Percentiles rank a stretch among this genome's conserved stretches.
Conservation (phyloP, 1,140 invertebrate species). For the Zaprionus capensis region DNA sequence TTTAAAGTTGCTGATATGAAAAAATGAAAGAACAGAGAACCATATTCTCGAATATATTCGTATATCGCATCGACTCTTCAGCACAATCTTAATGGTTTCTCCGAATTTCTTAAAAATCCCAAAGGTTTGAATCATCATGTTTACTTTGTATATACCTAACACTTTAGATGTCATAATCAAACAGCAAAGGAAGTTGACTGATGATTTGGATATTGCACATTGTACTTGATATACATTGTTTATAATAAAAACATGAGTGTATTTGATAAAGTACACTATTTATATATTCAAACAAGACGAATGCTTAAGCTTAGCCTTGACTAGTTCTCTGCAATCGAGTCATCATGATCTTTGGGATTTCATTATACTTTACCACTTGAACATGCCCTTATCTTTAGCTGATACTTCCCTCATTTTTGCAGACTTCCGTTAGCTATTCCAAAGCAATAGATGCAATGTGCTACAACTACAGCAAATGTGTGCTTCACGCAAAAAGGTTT, state of each 20-base stretch:
- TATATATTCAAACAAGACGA: background rate
- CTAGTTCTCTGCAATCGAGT: background rate
- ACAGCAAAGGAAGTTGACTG: too few species aligned
- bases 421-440: background rate
- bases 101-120: too few species aligned
- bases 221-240: too few species aligned
- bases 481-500: constrained; percentile 79
- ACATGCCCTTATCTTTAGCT: background rate
- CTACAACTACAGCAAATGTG: constrained; percentile 30
- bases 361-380: background rate
- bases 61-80: too few species aligned
- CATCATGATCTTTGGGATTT: background rate
- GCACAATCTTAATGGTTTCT: too few species aligned
- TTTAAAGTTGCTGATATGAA: constrained; percentile 7
- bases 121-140: too few species aligned
- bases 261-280: background rate
- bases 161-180: background rate
- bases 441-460: constrained; percentile 4
- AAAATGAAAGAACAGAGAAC: background rate
- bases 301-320: background rate
- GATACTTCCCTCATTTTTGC: background rate
- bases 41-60: background rate
- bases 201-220: too few species aligned
- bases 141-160: background rate
- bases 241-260: too few species aligned